Base-by-base conservation (phyloP, 2,888 invertebrate genomes). In the Notodonta ziczac region DNA sequence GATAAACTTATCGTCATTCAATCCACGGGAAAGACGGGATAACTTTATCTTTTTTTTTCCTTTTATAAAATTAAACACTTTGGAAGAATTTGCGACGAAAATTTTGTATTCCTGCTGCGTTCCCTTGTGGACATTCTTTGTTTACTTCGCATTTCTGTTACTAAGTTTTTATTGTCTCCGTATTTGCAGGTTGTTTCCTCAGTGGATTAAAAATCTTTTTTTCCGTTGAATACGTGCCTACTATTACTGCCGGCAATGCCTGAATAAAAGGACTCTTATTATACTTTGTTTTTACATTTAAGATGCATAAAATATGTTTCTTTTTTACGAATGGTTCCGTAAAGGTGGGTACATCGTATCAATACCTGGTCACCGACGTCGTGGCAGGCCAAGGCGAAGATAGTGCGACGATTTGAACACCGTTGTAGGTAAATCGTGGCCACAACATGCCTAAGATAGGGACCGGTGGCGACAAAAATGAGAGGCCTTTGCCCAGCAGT, bases 21-120 rank as follows among this genome's bases (percentile, higher is more conserved):
- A 82, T 78, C 70, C 81, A 78, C 81, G 80, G 66, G 68, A 59
- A 66, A 75, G 75, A 14, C 74, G 74, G 72, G 70, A 77, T 73
- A 83, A 82, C 75, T 83, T 84, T 83, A 75, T 79, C 72, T 69
- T 57, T 70, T 67, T n/a, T 73, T 71, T 71, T 73, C 77, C 76
- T 74, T 80, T 79, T 77, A 77, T 77, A 78, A 86, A 87, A 85
- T 86, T 82, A 87, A 86, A 84, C 72, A 79, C 77, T 78, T 80
- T 78, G 72, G 70, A 78, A 79, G 80, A 81, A 85, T 81, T 78
- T 81, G 76, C 75, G 74, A 74, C 70, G 72, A 73, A 72, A 83
- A 79, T 67, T 85, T 82, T 74, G 80, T 84, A 86, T 86, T 89
- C 85, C 73, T 67, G 68, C 63, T 62, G 77, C 74, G 81, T 80